Base-by-base conservation (phyloP, 1,140 invertebrate genomes). In the Drosophila nasuta region DNA sequence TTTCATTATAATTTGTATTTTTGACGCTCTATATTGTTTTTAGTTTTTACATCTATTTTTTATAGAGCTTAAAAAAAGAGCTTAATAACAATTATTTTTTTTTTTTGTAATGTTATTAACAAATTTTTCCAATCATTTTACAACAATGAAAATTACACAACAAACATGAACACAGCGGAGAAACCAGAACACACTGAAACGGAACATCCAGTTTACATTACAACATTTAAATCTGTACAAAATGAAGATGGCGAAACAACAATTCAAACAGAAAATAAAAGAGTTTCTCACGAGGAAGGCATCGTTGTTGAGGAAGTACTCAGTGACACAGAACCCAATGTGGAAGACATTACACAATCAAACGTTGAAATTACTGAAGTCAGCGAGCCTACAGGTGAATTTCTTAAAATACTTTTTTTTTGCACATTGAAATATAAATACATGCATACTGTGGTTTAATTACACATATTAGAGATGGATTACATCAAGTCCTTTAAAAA, bases 181-280 rank as follows among this genome's bases (percentile, higher is more conserved):
- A 91, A 85, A 82, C 75, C 79, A 67, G 72, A 89, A 89, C 74
- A 91, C 82, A 80, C 66, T 68, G 73, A 85, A 81, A 79, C 74
- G 78, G 91, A 92, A 91, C 87, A 87, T 72, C 88, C 89, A 72
- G 74, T 82, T 51, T 91, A 90, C 78, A 91, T 92, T 58, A 92
- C 91, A 65, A 92, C 91, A 91, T 89, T 92, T 76, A 91, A 92
- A 68, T 91, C 91, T 54, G 77, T 87, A 69, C 91, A 92, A 90
- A 83, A 83, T 52, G 91, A 92, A 75, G 79, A 89, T 65, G 91
- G 91, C 57, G 83, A 88, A 82, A 86, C 80, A 45, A 76, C 77
- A 38, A 85, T 91, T 66, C 79, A 93, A 86, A 80, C 75, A 62
- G 79, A 91, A 92, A 86, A 74, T 65, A 92, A 87, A 58, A 91